Evolutionary conservation across 2,797 vertebrate genomes (phyloP).

Genomic region (Eidolon dupreanum): DNA sequence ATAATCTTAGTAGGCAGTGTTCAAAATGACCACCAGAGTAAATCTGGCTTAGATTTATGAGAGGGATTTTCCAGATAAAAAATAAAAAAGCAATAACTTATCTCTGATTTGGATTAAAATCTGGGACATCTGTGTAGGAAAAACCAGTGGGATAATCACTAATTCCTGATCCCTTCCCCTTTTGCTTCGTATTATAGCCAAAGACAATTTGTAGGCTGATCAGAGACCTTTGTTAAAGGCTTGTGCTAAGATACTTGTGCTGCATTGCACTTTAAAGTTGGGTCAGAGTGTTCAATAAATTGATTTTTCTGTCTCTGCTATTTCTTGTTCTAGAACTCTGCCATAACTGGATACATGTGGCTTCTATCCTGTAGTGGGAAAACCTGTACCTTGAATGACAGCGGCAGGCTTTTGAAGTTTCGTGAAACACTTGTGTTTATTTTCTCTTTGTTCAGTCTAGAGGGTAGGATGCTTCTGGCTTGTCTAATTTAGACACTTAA

Average conservation of each 20-base stretch:
- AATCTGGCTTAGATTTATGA: not conserved
- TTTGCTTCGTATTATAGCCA: constrained; percentile 15
- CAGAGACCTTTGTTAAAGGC: constrained; percentile 56
- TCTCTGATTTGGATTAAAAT: constrained; percentile 56
- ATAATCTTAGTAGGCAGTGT: not conserved
- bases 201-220: constrained; percentile 34
- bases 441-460: constrained; percentile 62
- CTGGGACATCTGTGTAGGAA: constrained; percentile 42
- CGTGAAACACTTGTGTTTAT: constrained; percentile 47
- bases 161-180: not conserved
- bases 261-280: constrained; percentile 65
- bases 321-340: constrained; percentile 65
- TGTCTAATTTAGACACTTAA: constrained; percentile 72
- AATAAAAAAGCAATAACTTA: not conserved
- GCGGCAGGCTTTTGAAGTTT: constrained; percentile 67
- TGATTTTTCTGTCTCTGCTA: constrained; percentile 73
- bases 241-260: constrained; percentile 25
- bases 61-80: not conserved
- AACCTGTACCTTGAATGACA: constrained; percentile 47
- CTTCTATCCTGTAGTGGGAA: constrained; percentile 37
- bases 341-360: not conserved
- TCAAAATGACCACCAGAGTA: not conserved
- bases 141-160: constrained; percentile 32
- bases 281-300: constrained; percentile 71
- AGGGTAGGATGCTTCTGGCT: constrained; percentile 56